A percentile compares a stretch with the other conserved stretches of the same genome.
These are phyloP conservation scores for Lepilemur septentrionalis DNA, from an alignment of 2,797 vertebrate genomes.

Conservation along the genomic window DNA sequence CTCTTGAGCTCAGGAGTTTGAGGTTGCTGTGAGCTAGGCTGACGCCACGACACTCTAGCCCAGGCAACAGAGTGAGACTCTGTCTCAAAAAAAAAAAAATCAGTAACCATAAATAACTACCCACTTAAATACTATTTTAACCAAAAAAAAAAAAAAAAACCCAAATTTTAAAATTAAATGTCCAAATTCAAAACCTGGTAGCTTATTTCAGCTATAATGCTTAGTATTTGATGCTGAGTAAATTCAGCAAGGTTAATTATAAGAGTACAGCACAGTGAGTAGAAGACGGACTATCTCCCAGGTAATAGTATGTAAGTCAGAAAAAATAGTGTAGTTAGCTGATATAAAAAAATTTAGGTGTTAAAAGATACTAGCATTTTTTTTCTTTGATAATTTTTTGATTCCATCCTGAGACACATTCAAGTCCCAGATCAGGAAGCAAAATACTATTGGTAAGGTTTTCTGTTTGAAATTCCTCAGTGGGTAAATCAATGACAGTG, in stretches of 20 bases:
- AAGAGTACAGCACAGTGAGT: background rate
- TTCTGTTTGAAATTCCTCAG: background rate
- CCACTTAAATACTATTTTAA: background rate
- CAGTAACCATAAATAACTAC: background rate
- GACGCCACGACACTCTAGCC: too few relatives aligned
- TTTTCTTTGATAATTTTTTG: background rate
- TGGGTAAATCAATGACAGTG: background rate
- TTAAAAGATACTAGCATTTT: background rate
- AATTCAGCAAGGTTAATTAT: background rate
- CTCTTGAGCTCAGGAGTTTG: too few relatives aligned
- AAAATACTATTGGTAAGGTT: background rate
- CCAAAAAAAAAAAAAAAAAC: background rate
- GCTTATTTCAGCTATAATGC: background rate
- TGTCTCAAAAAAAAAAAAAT: background rate
- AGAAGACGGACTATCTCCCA: background rate
- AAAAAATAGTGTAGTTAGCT: background rate
- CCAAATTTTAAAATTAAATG: background rate
- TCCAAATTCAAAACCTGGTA: background rate
- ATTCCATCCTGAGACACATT: background rate
- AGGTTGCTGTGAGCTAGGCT: too few relatives aligned
- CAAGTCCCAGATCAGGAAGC: background rate
- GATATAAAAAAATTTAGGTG: background rate
- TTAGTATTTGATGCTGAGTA: background rate
- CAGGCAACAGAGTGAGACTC: too few relatives aligned
- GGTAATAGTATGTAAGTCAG: background rate